These are phyloP conservation scores for Leptarthrus brevirostris DNA, from an alignment of 2,888 invertebrate species.

Conservation along the genomic window DNA sequence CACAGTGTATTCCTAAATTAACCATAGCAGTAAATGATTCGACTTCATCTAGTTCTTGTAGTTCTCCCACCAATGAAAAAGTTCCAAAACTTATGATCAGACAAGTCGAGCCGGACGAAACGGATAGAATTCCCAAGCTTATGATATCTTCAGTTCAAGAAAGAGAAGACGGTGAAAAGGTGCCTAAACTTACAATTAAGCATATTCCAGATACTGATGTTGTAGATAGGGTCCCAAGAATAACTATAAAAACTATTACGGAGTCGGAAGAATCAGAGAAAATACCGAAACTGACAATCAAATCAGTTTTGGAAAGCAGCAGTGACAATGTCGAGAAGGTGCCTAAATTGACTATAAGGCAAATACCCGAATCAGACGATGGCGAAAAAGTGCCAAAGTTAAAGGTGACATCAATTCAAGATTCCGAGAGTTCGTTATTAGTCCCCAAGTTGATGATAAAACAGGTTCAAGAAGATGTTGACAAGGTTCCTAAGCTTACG, in stretches of 20 bases:
- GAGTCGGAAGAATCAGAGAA: conserved; percentile 3
- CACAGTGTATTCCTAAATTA: conserved; percentile 67
- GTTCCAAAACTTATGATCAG: conserved; percentile 63
- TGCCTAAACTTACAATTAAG: conserved; percentile 60
- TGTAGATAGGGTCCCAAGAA: conserved; percentile 60
- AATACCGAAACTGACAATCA: conserved; percentile 63
- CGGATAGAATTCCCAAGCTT: conserved; percentile 46
- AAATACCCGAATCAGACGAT: conserved; percentile 65
- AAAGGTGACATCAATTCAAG: conserved; percentile 52
- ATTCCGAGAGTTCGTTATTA: conserved; percentile 16
- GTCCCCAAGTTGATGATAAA: conserved; percentile 50
- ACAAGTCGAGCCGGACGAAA: conserved; percentile 50
- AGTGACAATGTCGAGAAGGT: conserved; percentile 66
- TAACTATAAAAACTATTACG: conserved; percentile 60
- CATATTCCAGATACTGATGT: conserved; percentile 54
- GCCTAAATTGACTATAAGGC: conserved; percentile 70
- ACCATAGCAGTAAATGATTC: conserved; percentile 68
- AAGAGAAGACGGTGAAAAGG: conserved; percentile 31
- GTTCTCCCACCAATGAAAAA: conserved; percentile 57
- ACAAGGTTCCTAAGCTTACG: conserved; percentile 64
- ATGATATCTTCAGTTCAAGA: conserved; percentile 45
- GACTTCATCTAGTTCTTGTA: conserved; percentile 21
- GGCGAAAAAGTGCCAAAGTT: conserved; percentile 63
- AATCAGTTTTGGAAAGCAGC: conserved; percentile 62
- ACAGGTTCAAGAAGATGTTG: conserved; percentile 44